A percentile compares a stretch with the other conserved stretches of the same genome.
These are phyloP conservation scores for Gryon sp. DNA, from an alignment of 1,140 invertebrate genomes.

Conservation along the genomic window DNA sequence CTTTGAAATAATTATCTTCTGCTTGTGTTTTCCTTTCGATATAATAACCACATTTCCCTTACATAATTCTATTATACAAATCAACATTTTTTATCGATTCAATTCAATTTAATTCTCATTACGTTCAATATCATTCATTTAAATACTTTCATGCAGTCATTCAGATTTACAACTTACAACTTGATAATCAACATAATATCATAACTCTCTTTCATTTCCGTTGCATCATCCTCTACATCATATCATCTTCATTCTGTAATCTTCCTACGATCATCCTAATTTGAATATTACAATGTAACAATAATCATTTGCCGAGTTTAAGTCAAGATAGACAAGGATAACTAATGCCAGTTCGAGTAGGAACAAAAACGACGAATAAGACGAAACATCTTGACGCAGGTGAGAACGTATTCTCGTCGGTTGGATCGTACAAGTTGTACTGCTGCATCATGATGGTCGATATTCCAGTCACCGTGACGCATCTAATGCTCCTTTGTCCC, in stretches of 20 bases:
- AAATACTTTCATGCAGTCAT: no score
- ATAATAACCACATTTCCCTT: no score
- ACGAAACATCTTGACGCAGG: conserved; percentile 30
- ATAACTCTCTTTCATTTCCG: no score
- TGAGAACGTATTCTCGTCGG: conserved; percentile 33
- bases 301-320: conserved; percentile 14
- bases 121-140: no score
- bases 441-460: conserved; percentile 47
- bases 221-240: background rate
- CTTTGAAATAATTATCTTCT: no score
- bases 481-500: conserved; percentile 35
- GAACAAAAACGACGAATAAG: conserved; percentile 11
- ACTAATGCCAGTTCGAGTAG: background rate
- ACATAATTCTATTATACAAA: no score
- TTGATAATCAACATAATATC: no score
- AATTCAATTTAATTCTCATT: no score
- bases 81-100: no score
- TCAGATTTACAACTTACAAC: no score
- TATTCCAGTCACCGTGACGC: conserved; percentile 36
- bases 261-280: conserved; percentile 3
- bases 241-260: background rate
- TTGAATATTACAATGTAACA: conserved; percentile 16
- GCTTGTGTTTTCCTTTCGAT: no score
- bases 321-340: background rate
- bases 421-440: conserved; percentile 29